These are phyloP conservation scores for Vimba vimba DNA, from an alignment of 2,113 vertebrate species.

Conservation along the genomic window DNA sequence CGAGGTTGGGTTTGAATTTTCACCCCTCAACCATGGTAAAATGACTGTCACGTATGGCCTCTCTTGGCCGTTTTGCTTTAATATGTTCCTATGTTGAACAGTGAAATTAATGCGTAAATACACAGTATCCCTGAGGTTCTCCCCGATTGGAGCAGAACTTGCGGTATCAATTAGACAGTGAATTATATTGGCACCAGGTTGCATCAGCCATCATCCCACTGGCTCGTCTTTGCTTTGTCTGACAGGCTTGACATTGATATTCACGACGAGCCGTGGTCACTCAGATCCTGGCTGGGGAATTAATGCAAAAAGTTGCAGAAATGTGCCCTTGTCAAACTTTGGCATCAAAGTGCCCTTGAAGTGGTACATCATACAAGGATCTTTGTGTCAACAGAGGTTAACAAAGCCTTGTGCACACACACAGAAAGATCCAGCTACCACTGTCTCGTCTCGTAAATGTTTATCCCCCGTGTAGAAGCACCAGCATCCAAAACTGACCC, in stretches of 20 bases:
- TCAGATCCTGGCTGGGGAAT: conserved; percentile 62
- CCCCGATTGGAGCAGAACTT: neutral
- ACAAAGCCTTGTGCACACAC: neutral
- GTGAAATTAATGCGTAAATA: neutral
- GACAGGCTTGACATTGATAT: conserved; percentile 72
- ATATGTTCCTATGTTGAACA: neutral
- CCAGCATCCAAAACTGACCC: conserved; percentile 14
- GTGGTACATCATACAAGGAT: conserved; percentile 52
- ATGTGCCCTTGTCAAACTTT: conserved; percentile 62
- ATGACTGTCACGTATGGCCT: neutral
- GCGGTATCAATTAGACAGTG: conserved; percentile 33
- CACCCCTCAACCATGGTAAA: neutral
- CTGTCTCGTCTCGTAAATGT: neutral
- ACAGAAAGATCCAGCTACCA: conserved; percentile 1
- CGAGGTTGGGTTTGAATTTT: neutral
- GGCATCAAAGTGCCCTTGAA: conserved; percentile 70
- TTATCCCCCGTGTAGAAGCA: conserved; percentile 16
- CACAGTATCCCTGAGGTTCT: neutral
- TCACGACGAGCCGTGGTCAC: conserved; percentile 68
- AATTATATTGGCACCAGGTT: conserved; percentile 39
- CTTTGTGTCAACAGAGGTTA: conserved; percentile 48
- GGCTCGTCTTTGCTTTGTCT: conserved; percentile 29
- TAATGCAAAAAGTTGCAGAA: conserved; percentile 64
- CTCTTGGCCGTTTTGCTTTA: neutral
- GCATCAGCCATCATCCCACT: conserved; percentile 28